A percentile compares a stretch with the other conserved stretches of the same genome.
These are phyloP conservation scores for Chrysina gloriosa DNA, from an alignment of 2,888 invertebrate species.

Conservation along the genomic window DNA sequence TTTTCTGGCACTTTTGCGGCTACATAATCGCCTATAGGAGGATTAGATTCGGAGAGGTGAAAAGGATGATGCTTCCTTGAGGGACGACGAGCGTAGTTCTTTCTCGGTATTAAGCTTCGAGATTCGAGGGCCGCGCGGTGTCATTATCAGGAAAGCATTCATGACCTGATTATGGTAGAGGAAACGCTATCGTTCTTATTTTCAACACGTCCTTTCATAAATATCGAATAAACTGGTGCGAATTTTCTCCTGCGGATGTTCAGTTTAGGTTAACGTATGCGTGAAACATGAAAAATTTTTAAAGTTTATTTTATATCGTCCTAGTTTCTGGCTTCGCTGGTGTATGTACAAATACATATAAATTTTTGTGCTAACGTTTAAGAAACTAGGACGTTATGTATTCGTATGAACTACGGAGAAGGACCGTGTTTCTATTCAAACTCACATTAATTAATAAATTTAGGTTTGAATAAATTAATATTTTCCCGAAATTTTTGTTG, in stretches of 20 bases:
- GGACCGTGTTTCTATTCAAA: too few relatives aligned
- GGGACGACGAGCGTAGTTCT: not conserved
- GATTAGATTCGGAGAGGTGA: conserved; percentile 22
- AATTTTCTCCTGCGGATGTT: not conserved
- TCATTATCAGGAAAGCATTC: conserved; percentile 20
- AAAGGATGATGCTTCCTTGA: conserved; percentile 1
- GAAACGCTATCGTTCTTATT: conserved; percentile 21
- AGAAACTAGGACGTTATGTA: too few relatives aligned
- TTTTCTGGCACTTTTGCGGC: conserved; percentile 20
- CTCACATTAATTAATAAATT: too few relatives aligned
- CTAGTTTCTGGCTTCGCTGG: too few relatives aligned
- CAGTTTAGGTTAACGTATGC: not conserved
- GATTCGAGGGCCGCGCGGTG: conserved; percentile 2
- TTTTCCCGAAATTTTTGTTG: too few relatives aligned
- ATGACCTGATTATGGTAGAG: conserved; percentile 19
- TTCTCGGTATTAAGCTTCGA: conserved; percentile 2
- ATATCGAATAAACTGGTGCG: conserved; percentile 14
- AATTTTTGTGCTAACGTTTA: too few relatives aligned
- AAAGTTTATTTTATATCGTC: too few relatives aligned
- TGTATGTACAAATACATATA: too few relatives aligned
- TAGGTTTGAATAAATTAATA: too few relatives aligned
- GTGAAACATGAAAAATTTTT: not conserved
- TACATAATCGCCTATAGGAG: conserved; percentile 19
- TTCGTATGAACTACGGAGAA: too few relatives aligned
- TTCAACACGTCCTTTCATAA: conserved; percentile 24